Evolutionary conservation across 2,888 invertebrate species (phyloP).

Genomic region (Entomobrya proxima): DNA sequence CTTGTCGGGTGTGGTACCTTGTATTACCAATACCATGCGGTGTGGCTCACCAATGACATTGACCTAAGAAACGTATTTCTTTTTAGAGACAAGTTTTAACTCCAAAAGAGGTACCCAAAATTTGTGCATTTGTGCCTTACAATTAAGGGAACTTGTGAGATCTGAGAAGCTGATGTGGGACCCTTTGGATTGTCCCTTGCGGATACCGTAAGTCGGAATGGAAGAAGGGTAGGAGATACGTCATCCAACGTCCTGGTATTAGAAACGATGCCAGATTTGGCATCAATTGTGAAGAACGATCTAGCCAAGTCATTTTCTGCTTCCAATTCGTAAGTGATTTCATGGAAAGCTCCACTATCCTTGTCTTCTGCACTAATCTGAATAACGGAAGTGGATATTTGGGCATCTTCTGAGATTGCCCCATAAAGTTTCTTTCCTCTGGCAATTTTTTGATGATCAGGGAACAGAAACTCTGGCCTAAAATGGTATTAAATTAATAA

Average conservation of each 20-base stretch:
- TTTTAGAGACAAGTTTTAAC: not conserved
- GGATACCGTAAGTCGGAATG: conserved; percentile 85
- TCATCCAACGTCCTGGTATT: conserved; percentile 86
- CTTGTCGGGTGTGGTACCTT: conserved; percentile 85
- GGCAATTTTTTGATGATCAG: conserved; percentile 80
- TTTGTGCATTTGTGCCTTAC: conserved; percentile 47
- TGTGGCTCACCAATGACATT: conserved; percentile 88
- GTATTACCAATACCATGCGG: conserved; percentile 87
- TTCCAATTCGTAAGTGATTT: conserved; percentile 82
- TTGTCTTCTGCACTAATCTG: conserved; percentile 91
- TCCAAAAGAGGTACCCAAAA: not conserved
- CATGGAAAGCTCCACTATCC: conserved; percentile 90
- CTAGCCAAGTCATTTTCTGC: conserved; percentile 78
- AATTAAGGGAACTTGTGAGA: conserved; percentile 73
- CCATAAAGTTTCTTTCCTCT: conserved; percentile 86
- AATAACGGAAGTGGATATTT: conserved; percentile 85
- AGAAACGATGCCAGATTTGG: conserved; percentile 86
- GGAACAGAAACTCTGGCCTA: conserved; percentile 86
- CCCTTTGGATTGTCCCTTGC: conserved; percentile 85
- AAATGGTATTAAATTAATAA: not conserved
- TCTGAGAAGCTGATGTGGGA: conserved; percentile 69
- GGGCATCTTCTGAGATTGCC: conserved; percentile 85
- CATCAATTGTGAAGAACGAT: conserved; percentile 85
- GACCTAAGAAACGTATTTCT: conserved; percentile 78
- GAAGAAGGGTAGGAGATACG: conserved; percentile 82